Conservation (phyloP, 2,797 vertebrate genomes). For the Hipposideros larvatus region DNA sequence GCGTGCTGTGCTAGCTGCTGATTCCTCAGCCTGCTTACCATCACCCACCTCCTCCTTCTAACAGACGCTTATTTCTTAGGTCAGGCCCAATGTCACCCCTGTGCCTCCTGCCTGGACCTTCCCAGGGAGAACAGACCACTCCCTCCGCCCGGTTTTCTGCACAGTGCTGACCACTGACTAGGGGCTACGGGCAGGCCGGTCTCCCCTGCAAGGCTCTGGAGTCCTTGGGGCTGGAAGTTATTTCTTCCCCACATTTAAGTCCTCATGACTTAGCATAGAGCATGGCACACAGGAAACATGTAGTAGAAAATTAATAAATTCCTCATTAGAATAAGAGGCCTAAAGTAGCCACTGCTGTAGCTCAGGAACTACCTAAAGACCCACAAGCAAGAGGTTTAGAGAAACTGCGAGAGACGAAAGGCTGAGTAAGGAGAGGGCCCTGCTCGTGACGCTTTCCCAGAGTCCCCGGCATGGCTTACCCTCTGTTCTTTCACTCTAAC, state of each 20-base stretch:
- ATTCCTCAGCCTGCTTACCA: not conserved
- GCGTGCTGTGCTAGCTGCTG: not conserved
- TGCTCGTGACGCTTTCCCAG: too few relatives aligned
- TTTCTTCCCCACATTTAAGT: not conserved
- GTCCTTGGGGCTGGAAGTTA: too few relatives aligned
- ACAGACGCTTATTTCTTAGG: not conserved
- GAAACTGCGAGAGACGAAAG: not conserved
- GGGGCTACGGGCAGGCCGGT: accelerated
- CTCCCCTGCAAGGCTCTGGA: not conserved
- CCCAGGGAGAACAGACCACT: accelerated
- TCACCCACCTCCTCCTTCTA: not conserved
- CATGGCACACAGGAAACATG: accelerated
- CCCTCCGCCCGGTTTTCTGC: not conserved
- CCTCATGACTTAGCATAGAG: accelerated
- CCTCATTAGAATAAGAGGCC: not conserved
- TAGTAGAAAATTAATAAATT: not conserved
- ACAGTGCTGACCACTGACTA: too few relatives aligned
- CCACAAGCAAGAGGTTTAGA: not conserved
- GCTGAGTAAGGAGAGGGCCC: not conserved
- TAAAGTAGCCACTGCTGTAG: not conserved
- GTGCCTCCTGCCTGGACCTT: not conserved
- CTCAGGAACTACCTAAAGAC: not conserved
- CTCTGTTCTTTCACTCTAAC: not conserved
- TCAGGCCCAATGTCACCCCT: accelerated
- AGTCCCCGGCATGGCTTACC: accelerated